phyloP scores from a whole-genome alignment of 2,113 vertebrate genomes.

The Megaleporinus macrocephalus region DNA sequence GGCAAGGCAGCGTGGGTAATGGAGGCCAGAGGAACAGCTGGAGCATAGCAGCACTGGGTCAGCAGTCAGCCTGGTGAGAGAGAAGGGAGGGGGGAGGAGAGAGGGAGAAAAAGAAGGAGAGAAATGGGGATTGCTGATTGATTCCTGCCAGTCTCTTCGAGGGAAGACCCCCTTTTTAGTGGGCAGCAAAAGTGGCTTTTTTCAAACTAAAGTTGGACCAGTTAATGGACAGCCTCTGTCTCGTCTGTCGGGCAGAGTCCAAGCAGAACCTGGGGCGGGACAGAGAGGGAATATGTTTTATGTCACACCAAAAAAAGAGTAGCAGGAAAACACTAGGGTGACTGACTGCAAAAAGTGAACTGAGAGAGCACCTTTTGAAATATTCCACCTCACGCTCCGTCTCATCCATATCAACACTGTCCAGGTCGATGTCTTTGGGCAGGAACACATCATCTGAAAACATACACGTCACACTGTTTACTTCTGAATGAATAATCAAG shows the following conservation, averaged over 20 bases:
- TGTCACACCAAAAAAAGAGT: no score
- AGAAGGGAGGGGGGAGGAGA: constrained; percentile 56
- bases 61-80: constrained; percentile 45
- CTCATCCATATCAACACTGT: constrained; percentile 97
- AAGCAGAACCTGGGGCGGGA: constrained; percentile 87
- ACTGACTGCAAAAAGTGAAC: not conserved
- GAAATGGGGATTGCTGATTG: constrained; percentile 70
- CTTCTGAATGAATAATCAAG: not conserved
- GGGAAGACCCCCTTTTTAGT: constrained; percentile 75
- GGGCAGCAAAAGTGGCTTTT: constrained; percentile 95
- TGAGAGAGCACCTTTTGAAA: constrained; percentile 89
- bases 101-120: constrained; percentile 70
- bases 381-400: constrained; percentile 97
- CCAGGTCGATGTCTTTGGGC: constrained; percentile 98
- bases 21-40: constrained; percentile 74
- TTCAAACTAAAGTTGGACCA: constrained; percentile 99
- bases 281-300: not conserved
- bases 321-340: no score
- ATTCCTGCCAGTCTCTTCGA: constrained; percentile 74
- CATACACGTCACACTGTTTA: not conserved
- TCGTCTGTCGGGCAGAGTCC: constrained; percentile 95
- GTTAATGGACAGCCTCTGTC: constrained; percentile 97
- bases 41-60: constrained; percentile 82
- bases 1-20: constrained; percentile 85
- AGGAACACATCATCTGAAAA: constrained; percentile 95